These are phyloP conservation scores for Clunio marinus DNA, from an alignment of 2,888 invertebrate species.

Conservation along the genomic window DNA sequence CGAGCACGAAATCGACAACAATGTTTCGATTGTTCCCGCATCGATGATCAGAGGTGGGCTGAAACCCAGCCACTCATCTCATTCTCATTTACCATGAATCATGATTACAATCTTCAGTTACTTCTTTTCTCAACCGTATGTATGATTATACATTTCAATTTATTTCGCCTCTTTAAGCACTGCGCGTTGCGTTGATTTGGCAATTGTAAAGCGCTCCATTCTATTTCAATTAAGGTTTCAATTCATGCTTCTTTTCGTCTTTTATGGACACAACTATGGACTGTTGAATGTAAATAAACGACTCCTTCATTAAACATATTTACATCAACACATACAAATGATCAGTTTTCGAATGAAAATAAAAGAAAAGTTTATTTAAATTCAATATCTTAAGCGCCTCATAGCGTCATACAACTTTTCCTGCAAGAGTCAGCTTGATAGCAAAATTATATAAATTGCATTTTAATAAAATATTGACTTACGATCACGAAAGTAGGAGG, in stretches of 20 bases:
- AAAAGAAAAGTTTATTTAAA: too few species aligned
- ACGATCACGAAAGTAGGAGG: neutral
- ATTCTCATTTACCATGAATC: too few species aligned
- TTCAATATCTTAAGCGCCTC: too few species aligned
- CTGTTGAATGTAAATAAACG: neutral
- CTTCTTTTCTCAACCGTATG: neutral
- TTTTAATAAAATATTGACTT: constrained; percentile 29
- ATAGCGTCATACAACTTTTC: too few species aligned
- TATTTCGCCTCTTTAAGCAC: neutral
- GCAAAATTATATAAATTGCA: constrained; percentile 27
- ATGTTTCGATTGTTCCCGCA: neutral
- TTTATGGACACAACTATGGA: neutral
- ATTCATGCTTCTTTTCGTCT: neutral
- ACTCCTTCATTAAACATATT: neutral
- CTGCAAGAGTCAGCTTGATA: too few species aligned
- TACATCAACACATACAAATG: neutral
- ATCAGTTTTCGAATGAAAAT: neutral
- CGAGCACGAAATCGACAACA: neutral
- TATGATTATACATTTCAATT: neutral
- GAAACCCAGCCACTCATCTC: neutral
- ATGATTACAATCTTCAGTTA: neutral
- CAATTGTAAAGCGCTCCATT: constrained; percentile 25
- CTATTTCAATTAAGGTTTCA: constrained; percentile 23
- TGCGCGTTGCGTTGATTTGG: constrained; percentile 2
- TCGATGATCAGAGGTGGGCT: neutral